Conservation (phyloP, 2,888 invertebrate genomes). For the Auanema freiburgensis region DNA sequence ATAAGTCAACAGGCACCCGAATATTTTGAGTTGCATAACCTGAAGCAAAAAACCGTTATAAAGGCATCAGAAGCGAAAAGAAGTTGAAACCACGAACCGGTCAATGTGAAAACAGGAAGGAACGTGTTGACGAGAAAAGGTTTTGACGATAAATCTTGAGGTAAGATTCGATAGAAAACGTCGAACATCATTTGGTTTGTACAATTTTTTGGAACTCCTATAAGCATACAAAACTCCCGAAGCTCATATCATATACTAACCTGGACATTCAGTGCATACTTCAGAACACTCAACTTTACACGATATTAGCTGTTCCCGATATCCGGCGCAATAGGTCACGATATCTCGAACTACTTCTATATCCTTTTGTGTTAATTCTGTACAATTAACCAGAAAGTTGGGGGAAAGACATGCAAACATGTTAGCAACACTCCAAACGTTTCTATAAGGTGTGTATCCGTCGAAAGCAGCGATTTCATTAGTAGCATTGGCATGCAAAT, state of each 20-base stretch:
- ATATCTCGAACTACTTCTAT: slow-evolving; percentile 30
- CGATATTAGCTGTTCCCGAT: slow-evolving; percentile 42
- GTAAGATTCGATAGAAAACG: slow-evolving; percentile 62
- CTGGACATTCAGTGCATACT: slow-evolving; percentile 11
- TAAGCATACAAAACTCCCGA: neutral
- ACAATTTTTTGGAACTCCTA: slow-evolving; percentile 47
- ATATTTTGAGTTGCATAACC: slow-evolving; percentile 43
- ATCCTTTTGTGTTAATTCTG: slow-evolving; percentile 40
- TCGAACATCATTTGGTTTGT: slow-evolving; percentile 58
- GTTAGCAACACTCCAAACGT: slow-evolving; percentile 56
- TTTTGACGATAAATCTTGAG: slow-evolving; percentile 33
- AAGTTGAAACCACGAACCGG: slow-evolving; percentile 26
- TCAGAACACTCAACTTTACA: slow-evolving; percentile 34
- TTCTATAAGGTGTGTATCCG: slow-evolving; percentile 42
- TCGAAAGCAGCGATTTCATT: slow-evolving; percentile 39
- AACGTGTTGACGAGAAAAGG: slow-evolving; percentile 57
- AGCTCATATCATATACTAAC: neutral
- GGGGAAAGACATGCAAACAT: slow-evolving; percentile 58
- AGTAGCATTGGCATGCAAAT: slow-evolving; percentile 43
- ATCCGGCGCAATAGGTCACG: slow-evolving; percentile 42
- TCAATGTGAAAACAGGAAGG: slow-evolving; percentile 56
- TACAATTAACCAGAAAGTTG: slow-evolving; percentile 50
- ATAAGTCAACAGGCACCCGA: slow-evolving; percentile 32
- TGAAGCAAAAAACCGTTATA: slow-evolving; percentile 10
- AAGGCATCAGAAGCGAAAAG: slow-evolving; percentile 2